A percentile compares a stretch with the other conserved stretches of the same genome.
Evolutionary conservation across 2,797 vertebrate genomes (phyloP).

Genomic region (Pseudopleuronectes americanus): DNA sequence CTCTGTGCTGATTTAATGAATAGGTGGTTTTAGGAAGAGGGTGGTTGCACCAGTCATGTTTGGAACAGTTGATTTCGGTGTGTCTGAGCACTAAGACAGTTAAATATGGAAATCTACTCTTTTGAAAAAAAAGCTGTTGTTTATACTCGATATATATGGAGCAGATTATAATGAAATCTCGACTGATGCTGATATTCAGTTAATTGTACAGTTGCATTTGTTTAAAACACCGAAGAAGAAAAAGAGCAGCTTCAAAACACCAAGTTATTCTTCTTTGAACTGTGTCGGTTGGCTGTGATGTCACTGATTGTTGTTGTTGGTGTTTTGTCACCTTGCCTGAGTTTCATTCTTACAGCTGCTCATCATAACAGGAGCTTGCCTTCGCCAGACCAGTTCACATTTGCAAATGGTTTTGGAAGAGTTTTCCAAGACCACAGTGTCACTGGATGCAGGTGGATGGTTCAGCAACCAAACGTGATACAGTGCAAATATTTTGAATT

Average conservation of each 20-base stretch:
- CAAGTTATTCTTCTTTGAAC: too few species aligned
- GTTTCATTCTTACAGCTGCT: too few species aligned
- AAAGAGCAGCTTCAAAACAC: background rate
- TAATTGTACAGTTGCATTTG: background rate
- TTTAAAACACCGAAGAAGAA: background rate
- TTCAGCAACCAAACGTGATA: too few species aligned
- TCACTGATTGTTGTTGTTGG: too few species aligned
- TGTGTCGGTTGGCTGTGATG: too few species aligned
- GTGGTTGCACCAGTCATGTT: conserved; percentile 20
- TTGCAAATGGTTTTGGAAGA: too few species aligned
- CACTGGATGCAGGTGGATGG: too few species aligned
- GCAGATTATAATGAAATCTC: background rate
- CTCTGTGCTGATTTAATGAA: conserved; percentile 31
- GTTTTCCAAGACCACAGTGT: too few species aligned
- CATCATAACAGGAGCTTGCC: too few species aligned
- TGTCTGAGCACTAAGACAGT: background rate
- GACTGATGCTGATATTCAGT: background rate
- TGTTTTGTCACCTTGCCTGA: too few species aligned
- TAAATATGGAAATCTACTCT: background rate
- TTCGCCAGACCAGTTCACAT: too few species aligned
- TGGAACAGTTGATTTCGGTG: conserved; percentile 9
- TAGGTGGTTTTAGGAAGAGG: conserved; percentile 14
- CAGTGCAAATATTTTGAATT: too few species aligned
- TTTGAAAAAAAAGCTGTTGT: background rate
- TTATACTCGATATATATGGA: conserved; percentile 3